phyloP scores from a whole-genome alignment of 2,797 vertebrate species.

The Staurois parvus region DNA sequence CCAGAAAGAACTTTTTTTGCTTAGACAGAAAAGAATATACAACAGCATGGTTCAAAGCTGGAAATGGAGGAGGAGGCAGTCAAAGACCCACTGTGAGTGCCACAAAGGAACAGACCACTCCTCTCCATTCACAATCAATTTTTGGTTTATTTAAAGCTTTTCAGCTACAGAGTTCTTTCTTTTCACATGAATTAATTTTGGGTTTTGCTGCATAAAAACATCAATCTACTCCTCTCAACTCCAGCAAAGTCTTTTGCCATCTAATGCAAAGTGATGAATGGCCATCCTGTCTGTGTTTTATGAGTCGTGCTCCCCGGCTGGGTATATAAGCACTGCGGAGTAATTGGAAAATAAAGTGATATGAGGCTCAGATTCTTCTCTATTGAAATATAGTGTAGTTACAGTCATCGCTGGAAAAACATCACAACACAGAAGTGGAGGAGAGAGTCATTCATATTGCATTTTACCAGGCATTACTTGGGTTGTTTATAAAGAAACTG shows the following conservation, averaged over 20 bases:
- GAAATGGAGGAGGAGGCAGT: not conserved
- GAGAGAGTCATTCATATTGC: not conserved
- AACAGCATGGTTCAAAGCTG: not conserved
- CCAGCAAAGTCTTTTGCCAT: not conserved
- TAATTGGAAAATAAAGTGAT: conserved; percentile 13
- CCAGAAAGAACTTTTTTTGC: not conserved
- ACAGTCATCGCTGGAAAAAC: not conserved
- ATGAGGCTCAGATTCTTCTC: not conserved
- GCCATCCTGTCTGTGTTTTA: not conserved
- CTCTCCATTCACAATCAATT: not conserved
- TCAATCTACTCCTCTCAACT: not conserved
- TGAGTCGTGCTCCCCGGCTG: not conserved
- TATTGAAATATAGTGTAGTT: not conserved
- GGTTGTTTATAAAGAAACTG: too few species aligned
- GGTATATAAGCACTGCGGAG: not conserved
- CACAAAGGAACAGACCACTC: not conserved
- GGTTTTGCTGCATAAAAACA: not conserved
- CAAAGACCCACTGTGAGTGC: not conserved
- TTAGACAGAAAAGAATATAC: not conserved
- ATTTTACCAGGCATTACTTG: not conserved
- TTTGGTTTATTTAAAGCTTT: conserved; percentile 3
- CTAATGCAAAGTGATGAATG: not conserved
- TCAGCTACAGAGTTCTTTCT: not conserved
- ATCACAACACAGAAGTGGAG: not conserved
- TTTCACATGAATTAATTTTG: not conserved